These are phyloP conservation scores for Drosophila malerkotliana DNA, from an alignment of 1,140 invertebrate genomes.

Conservation along the genomic window DNA sequence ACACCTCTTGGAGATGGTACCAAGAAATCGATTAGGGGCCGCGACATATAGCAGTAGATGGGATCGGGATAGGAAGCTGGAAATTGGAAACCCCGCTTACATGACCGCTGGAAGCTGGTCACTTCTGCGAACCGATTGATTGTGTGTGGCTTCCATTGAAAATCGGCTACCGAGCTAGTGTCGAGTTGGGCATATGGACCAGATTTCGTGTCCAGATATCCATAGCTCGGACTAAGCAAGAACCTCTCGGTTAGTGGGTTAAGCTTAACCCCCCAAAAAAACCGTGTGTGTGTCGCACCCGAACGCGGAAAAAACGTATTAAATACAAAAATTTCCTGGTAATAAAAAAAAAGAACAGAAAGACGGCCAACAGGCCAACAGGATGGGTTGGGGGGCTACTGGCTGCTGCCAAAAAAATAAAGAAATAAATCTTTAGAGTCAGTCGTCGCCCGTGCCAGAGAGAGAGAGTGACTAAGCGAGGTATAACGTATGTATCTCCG, in stretches of 20 bases:
- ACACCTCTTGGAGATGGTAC: conserved; percentile 6
- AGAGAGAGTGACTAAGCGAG: conserved; percentile 62
- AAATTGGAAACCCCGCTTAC: not conserved
- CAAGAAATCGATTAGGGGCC: conserved; percentile 18
- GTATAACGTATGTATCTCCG: conserved; percentile 7
- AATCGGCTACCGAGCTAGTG: conserved; percentile 35
- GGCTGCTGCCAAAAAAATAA: conserved; percentile 70
- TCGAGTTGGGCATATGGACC: not conserved
- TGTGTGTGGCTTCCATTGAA: conserved; percentile 53
- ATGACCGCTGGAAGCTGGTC: not conserved
- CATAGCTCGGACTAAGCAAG: conserved; percentile 9
- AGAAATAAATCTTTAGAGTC: conserved; percentile 77
- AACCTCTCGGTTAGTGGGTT: conserved; percentile 36
- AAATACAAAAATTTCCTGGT: conserved; percentile 81
- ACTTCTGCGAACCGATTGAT: conserved; percentile 41
- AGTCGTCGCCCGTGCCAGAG: not conserved
- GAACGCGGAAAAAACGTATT: conserved; percentile 78
- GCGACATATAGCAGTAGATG: not conserved
- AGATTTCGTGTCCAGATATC: conserved; percentile 31
- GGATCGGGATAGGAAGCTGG: not conserved
- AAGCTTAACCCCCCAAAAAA: conserved; percentile 1
- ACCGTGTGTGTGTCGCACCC: conserved; percentile 48
- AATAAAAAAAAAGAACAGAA: conserved; percentile 56
- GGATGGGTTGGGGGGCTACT: conserved; percentile 8
- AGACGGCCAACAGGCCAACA: conserved; percentile 10